phyloP scores from a whole-genome alignment of 1,140 invertebrate genomes.

The Bombus fervidus region DNA sequence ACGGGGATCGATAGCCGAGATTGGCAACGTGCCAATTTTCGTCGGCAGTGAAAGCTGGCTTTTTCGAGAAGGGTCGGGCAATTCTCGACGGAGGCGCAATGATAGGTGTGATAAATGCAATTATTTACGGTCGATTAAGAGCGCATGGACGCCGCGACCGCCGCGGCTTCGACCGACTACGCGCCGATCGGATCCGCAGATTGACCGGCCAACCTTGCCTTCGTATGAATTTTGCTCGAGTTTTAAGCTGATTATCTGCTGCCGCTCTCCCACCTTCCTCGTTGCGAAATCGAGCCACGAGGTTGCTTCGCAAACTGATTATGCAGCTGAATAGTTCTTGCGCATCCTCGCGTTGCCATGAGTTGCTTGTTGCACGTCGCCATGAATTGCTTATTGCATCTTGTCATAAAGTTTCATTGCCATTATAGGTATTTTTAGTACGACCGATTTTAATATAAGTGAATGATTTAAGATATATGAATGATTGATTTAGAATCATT shows the following conservation, averaged over 20 bases:
- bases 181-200: conserved; percentile 73
- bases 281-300: conserved; percentile 64
- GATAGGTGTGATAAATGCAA: conserved; percentile 83
- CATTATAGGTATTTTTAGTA: too few species aligned
- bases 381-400: not conserved
- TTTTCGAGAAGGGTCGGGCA: conserved; percentile 65
- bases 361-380: too few species aligned
- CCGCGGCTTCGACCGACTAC: conserved; percentile 52
- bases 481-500: too few species aligned
- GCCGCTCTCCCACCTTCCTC: conserved; percentile 45
- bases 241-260: conserved; percentile 80
- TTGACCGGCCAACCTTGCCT: conserved; percentile 59
- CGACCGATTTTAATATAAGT: too few species aligned
- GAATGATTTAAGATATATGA: too few species aligned
- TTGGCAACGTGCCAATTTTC: conserved; percentile 75
- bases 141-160: conserved; percentile 59
- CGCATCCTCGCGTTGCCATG: too few species aligned
- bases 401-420: not conserved
- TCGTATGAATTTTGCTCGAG: conserved; percentile 71
- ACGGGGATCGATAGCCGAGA: conserved; percentile 72
- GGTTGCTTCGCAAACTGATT: not conserved
- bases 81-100: conserved; percentile 69
- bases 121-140: conserved; percentile 83
- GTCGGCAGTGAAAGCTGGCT: conserved; percentile 75
- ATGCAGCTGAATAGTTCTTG: not conserved